Evolutionary conservation across 1,140 invertebrate genomes (phyloP).

Genomic region (Zelostemma sp.): DNA sequence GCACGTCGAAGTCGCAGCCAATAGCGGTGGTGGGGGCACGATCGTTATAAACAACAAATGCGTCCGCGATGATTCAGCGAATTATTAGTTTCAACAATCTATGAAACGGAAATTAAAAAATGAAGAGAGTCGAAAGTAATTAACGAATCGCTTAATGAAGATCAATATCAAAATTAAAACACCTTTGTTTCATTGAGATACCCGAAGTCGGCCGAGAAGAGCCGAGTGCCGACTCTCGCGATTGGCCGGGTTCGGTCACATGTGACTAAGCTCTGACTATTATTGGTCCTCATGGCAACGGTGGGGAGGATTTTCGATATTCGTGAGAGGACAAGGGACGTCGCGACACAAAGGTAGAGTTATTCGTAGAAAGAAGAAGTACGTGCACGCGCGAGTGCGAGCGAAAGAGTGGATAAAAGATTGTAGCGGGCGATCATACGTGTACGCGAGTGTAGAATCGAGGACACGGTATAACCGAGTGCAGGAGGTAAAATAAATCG

Average conservation of each 20-base stretch:
- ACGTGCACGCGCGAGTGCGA: not conserved
- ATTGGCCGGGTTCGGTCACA: not conserved
- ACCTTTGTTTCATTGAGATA: not conserved
- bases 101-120: not conserved
- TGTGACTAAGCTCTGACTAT: not conserved
- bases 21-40: not conserved
- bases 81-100: not conserved
- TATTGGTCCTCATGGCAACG: not conserved
- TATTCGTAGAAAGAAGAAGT: constrained; percentile 1
- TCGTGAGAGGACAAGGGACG: not conserved
- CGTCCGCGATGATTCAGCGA: not conserved
- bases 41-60: constrained; percentile 18
- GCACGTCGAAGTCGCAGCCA: no score
- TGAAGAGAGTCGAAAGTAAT: not conserved
- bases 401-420: not conserved
- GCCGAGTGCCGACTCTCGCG: not conserved
- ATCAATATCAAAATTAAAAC: not conserved
- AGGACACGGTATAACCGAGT: not conserved
- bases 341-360: not conserved
- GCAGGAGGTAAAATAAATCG: not conserved
- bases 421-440: not conserved
- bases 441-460: not conserved
- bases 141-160: not conserved
- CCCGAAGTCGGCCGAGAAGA: not conserved
- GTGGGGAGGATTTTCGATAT: not conserved